Evolutionary conservation across 2,888 invertebrate species (phyloP), one percentile per base, ranked within the genome.

Genomic region (Lochmaea crataegi): DNA sequence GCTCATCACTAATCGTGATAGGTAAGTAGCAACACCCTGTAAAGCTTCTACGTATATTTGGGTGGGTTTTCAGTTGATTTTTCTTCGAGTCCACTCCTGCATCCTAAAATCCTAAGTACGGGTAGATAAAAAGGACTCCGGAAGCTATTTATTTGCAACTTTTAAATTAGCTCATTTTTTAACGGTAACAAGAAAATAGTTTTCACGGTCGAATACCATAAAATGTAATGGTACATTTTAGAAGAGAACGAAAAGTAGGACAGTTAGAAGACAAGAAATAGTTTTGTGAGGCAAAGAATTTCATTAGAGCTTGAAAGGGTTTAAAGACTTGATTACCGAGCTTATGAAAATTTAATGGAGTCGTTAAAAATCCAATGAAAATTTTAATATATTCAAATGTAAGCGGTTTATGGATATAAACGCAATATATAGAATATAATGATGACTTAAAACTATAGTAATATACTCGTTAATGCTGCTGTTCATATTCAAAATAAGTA

Each of bases 81-180:
- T 45, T n/a, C 14, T n/a, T n/a, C n/a, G 2, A 60, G 41, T 60
- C 60, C 60, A 5, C 7, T 38, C 10, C 41, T 60, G 60, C 12
- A 10, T 32, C 38, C 14, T 4, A 22, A 60, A 32, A 32, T 32
- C 10, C 32, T 7, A 16, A 26, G 18, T 58, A 14, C 22, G 32
- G 32, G 45, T 45, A 58, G 58, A 67, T 60, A 67, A 67, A 42
- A 32, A 22, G 48, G 58, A 32, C 45, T 26, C 22, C 6, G 7
- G n/a, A 14, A 22, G 58, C 42, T 38, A 58, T 67, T 67, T 67
- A 67, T 42, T 67, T 38, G 9, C 26, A 60, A 67, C 57, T 42
- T 67, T 56, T 26, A 67, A 67, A 56, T 67, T 57, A 57, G 38
- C 60, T 16, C 41, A 60, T 60, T 60, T 38, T 41, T 60, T 38